phyloP scores from a whole-genome alignment of 2,113 vertebrate species.

The Colaptes auratus region DNA sequence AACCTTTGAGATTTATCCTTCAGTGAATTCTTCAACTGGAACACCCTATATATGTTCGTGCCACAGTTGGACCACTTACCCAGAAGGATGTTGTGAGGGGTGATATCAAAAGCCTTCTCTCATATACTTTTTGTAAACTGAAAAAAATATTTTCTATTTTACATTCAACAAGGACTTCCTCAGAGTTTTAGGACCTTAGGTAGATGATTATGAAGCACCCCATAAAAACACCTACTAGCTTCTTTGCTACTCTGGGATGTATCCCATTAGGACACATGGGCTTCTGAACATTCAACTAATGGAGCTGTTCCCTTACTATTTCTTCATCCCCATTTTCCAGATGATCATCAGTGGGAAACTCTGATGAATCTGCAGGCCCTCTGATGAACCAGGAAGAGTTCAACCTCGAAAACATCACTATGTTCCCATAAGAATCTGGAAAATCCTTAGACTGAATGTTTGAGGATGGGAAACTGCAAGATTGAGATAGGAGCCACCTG shows the following conservation, averaged over 20 bases:
- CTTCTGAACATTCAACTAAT: background rate
- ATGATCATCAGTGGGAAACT: background rate
- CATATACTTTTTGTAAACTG: background rate
- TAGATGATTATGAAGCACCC: background rate
- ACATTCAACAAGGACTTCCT: background rate
- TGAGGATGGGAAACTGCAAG: too few species aligned
- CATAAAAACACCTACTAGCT: background rate
- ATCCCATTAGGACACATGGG: too few species aligned
- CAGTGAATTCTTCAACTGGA: background rate
- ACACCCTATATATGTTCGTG: background rate
- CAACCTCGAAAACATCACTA: too few species aligned
- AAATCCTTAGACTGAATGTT: too few species aligned
- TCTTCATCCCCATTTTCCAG: background rate
- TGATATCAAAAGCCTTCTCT: background rate
- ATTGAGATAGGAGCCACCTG: too few species aligned
- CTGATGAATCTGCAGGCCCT: too few species aligned
- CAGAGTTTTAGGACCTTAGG: background rate
- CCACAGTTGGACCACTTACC: background rate
- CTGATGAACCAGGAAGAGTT: too few species aligned
- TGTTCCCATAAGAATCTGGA: too few species aligned
- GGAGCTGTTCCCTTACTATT: background rate
- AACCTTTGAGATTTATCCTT: background rate
- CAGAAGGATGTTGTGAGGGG: background rate
- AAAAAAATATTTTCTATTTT: background rate
- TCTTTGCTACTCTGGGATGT: background rate